A percentile compares a stretch with the other conserved stretches of the same genome.
phyloP scores from a whole-genome alignment of 2,888 invertebrate species.

The Leptopterna dolabrata region DNA sequence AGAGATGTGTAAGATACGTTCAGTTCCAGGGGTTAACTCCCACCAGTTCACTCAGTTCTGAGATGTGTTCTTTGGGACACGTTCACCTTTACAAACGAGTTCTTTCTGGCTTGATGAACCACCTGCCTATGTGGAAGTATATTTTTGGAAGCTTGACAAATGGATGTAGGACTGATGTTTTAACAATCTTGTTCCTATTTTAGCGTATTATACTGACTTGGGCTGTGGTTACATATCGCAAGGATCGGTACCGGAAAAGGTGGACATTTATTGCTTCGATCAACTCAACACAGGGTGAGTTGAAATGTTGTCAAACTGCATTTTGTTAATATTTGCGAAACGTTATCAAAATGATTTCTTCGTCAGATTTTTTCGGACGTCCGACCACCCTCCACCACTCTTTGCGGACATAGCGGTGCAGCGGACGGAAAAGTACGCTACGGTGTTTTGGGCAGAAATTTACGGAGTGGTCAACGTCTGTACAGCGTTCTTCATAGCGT shows the following conservation, averaged over 20 bases:
- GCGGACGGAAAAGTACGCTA: constrained; percentile 72
- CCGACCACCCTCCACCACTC: constrained; percentile 73
- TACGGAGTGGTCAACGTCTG: constrained; percentile 75
- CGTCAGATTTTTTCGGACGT: constrained; percentile 72
- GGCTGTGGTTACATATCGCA: constrained; percentile 56
- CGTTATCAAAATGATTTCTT: not conserved
- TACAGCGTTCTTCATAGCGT: constrained; percentile 72
- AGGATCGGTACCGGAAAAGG: constrained; percentile 66
- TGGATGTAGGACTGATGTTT: too few relatives aligned
- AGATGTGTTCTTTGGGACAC: too few relatives aligned
- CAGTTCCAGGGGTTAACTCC: too few relatives aligned
- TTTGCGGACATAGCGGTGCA: constrained; percentile 72
- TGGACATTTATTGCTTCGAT: constrained; percentile 78
- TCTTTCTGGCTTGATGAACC: too few relatives aligned
- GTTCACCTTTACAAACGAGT: too few relatives aligned
- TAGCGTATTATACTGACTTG: constrained; percentile 5
- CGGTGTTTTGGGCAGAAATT: constrained; percentile 76
- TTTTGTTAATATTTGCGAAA: not conserved
- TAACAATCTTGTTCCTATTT: not conserved
- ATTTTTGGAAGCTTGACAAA: too few relatives aligned
- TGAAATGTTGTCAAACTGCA: not conserved
- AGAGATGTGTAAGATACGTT: too few relatives aligned
- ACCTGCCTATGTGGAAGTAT: too few relatives aligned
- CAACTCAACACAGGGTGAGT: constrained; percentile 73
- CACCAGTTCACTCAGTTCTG: too few relatives aligned